Percentiles rank a stretch among this genome's conserved stretches.
phyloP scores from a whole-genome alignment of 2,888 invertebrate species.

The Thereva nobilitata region DNA sequence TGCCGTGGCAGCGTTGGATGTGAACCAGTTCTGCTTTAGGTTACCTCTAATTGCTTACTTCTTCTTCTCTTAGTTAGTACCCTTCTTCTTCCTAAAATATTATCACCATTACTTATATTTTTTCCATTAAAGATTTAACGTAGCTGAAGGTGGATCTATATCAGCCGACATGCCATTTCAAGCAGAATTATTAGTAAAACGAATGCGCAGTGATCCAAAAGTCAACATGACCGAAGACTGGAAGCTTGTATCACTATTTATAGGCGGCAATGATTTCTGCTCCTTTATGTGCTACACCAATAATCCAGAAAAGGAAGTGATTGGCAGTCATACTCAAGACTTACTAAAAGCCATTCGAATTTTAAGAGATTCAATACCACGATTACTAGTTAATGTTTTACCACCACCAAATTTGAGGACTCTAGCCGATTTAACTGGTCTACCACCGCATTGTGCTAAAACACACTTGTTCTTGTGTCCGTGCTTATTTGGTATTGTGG shows the following conservation, averaged over 20 bases:
- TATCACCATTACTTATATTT: not conserved
- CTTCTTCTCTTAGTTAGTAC: no score
- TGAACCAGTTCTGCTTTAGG: no score
- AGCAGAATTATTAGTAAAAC: slow-evolving; percentile 61
- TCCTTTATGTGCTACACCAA: slow-evolving; percentile 60
- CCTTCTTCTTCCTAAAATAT: no score
- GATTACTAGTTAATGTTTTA: slow-evolving; percentile 64
- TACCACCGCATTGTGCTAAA: slow-evolving; percentile 57
- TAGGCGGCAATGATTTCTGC: slow-evolving; percentile 69
- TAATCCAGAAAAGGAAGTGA: slow-evolving; percentile 53
- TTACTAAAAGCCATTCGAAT: slow-evolving; percentile 57
- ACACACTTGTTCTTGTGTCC: slow-evolving; percentile 62
- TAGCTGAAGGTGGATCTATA: slow-evolving; percentile 65
- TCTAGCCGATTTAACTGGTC: slow-evolving; percentile 54
- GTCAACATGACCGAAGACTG: slow-evolving; percentile 64
- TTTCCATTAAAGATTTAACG: slow-evolving; percentile 58
- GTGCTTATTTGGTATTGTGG: slow-evolving; percentile 61
- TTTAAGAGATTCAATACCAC: slow-evolving; percentile 64
- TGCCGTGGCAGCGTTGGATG: no score
- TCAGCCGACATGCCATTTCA: slow-evolving; percentile 64
- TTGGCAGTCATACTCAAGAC: slow-evolving; percentile 60
- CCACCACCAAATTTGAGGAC: slow-evolving; percentile 60
- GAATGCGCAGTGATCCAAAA: slow-evolving; percentile 61
- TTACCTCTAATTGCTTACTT: no score
- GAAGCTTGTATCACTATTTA: slow-evolving; percentile 66